Evolutionary conservation across 2,888 invertebrate genomes (phyloP).

Genomic region (Leuctra nigra): DNA sequence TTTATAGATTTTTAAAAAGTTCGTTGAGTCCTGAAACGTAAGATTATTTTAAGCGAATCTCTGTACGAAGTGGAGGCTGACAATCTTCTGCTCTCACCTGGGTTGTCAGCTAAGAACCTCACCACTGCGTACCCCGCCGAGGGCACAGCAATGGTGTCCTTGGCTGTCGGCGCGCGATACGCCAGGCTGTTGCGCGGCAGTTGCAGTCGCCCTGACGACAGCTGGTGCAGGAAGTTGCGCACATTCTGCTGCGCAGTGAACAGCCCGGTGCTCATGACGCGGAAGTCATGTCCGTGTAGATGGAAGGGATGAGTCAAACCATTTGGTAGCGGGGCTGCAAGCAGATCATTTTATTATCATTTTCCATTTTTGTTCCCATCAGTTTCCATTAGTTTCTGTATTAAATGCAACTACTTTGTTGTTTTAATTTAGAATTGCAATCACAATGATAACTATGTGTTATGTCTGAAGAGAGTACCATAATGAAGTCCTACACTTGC

Average conservation of each 20-base stretch:
- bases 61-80: too few relatives aligned
- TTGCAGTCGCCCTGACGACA: conserved; percentile 18
- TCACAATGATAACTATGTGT: too few relatives aligned
- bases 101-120: conserved; percentile 37
- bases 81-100: conserved; percentile 37
- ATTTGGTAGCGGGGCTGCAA: conserved; percentile 6
- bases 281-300: conserved; percentile 37
- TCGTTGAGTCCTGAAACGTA: too few relatives aligned
- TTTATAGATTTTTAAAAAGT: too few relatives aligned
- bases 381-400: too few relatives aligned
- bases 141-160: conserved; percentile 40
- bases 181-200: conserved; percentile 31
- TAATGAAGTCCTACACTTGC: too few relatives aligned
- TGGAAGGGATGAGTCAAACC: conserved; percentile 36
- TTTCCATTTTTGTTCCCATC: too few relatives aligned
- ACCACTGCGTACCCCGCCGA: conserved; percentile 39
- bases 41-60: too few relatives aligned
- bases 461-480: too few relatives aligned
- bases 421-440: too few relatives aligned
- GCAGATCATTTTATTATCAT: too few relatives aligned
- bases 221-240: neutral
- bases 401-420: too few relatives aligned
- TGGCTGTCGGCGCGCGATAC: conserved; percentile 34
- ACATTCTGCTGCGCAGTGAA: conserved; percentile 25
- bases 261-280: conserved; percentile 36